These are phyloP conservation scores for Daubentonia madagascariensis DNA, from an alignment of 2,113 vertebrate species.

Conservation along the genomic window DNA sequence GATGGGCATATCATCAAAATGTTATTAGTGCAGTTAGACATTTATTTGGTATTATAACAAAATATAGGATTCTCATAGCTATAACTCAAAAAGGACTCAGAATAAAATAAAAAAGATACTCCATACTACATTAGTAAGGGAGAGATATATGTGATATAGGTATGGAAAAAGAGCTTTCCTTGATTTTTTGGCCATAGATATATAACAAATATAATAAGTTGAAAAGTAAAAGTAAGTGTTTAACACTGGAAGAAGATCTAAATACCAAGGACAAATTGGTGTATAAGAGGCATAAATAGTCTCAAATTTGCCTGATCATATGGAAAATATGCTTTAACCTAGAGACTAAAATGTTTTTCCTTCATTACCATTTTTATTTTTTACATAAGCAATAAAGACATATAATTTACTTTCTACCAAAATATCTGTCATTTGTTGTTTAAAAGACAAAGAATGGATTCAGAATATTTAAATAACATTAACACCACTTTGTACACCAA, in stretches of 20 bases:
- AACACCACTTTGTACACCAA: background rate
- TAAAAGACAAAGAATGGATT: background rate
- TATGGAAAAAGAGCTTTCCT: background rate
- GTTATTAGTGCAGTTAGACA: slow-evolving; percentile 40
- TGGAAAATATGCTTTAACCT: slow-evolving; percentile 18
- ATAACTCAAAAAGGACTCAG: background rate
- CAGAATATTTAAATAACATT: background rate
- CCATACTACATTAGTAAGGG: background rate
- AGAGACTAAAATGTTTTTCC: background rate
- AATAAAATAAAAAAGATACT: background rate
- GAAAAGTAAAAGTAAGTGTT: background rate
- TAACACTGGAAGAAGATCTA: background rate
- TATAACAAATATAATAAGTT: background rate
- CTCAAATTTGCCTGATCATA: background rate
- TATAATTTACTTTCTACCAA: slow-evolving; percentile 2
- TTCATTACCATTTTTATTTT: background rate
- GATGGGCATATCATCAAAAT: background rate
- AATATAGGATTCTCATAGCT: slow-evolving; percentile 16
- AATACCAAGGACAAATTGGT: background rate
- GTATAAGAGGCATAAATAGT: background rate
- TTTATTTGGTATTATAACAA: slow-evolving; percentile 45
- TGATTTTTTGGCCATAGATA: background rate
- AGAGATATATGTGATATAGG: background rate
- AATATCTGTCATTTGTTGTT: background rate
- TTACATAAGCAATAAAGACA: slow-evolving; percentile 24